phyloP scores from a whole-genome alignment of 1,140 invertebrate genomes.

The Zaprionus nigranus region DNA sequence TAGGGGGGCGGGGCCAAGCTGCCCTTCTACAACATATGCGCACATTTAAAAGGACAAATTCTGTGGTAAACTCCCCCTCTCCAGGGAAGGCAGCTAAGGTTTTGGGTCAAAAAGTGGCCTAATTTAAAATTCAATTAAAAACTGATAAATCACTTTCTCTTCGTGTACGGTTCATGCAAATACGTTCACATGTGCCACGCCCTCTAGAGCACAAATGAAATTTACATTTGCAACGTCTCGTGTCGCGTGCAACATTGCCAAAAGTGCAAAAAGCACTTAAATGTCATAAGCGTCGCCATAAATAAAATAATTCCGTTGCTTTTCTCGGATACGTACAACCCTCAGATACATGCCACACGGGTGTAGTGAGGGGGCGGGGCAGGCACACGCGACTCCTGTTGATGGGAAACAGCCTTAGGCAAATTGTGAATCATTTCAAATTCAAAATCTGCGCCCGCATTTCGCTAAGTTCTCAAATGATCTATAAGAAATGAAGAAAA shows the following conservation, averaged over 20 bases:
- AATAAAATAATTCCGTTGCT: constrained; percentile 60
- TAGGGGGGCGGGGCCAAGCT: constrained; percentile 25
- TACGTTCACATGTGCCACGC: constrained; percentile 47
- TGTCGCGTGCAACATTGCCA: constrained; percentile 52
- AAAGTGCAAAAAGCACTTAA: constrained; percentile 82
- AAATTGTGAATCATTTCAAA: constrained; percentile 30
- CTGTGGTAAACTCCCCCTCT: constrained; percentile 1
- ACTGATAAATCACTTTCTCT: constrained; percentile 60
- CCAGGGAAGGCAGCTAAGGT: background rate
- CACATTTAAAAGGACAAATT: constrained; percentile 56
- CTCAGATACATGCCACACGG: constrained; percentile 19
- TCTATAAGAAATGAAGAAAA: background rate
- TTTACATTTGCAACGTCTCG: constrained; percentile 46
- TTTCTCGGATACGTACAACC: constrained; percentile 51
- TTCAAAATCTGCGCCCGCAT: constrained; percentile 59
- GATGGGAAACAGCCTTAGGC: constrained; percentile 66
- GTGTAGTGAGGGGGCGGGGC: background rate
- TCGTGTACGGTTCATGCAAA: constrained; percentile 3
- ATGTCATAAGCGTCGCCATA: constrained; percentile 69
- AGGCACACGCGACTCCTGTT: constrained; percentile 40
- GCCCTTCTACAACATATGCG: constrained; percentile 66
- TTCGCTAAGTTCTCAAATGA: background rate
- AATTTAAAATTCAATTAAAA: constrained; percentile 83
- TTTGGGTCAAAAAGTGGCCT: constrained; percentile 46
- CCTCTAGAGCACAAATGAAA: constrained; percentile 25